Evolutionary conservation across 2,113 vertebrate genomes (phyloP).

Genomic region (Microcebus ravelobensis): DNA sequence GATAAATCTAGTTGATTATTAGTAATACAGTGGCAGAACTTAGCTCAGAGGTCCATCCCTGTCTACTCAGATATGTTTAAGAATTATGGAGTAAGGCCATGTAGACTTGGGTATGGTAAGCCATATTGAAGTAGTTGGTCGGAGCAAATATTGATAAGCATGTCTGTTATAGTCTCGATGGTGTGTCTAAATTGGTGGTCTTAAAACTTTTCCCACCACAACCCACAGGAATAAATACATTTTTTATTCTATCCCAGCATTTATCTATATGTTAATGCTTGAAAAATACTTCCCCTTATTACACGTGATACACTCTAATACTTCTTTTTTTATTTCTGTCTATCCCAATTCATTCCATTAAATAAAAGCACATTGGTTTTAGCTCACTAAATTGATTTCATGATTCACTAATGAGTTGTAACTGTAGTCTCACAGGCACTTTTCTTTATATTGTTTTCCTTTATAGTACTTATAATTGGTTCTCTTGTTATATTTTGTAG

Average conservation of each 20-base stretch:
- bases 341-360: background rate
- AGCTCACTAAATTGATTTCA: slow-evolving; percentile 30
- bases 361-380: background rate
- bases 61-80: background rate
- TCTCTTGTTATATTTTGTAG: slow-evolving; percentile 19
- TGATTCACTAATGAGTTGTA: slow-evolving; percentile 22
- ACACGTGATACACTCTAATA: background rate
- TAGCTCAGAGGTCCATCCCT: background rate
- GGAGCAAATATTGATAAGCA: background rate
- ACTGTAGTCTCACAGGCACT: slow-evolving; percentile 27
- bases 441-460: slow-evolving; percentile 41
- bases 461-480: background rate
- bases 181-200: background rate
- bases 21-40: background rate
- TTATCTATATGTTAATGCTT: slow-evolving; percentile 3
- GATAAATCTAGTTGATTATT: background rate
- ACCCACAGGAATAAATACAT: background rate
- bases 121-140: background rate
- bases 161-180: background rate
- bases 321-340: slow-evolving; percentile 40
- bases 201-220: background rate
- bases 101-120: background rate
- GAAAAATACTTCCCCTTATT: slow-evolving; percentile 23
- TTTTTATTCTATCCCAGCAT: background rate
- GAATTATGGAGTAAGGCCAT: background rate